phyloP scores from a whole-genome alignment of 2,113 vertebrate species.

The Oncorhynchus tshawytscha region DNA sequence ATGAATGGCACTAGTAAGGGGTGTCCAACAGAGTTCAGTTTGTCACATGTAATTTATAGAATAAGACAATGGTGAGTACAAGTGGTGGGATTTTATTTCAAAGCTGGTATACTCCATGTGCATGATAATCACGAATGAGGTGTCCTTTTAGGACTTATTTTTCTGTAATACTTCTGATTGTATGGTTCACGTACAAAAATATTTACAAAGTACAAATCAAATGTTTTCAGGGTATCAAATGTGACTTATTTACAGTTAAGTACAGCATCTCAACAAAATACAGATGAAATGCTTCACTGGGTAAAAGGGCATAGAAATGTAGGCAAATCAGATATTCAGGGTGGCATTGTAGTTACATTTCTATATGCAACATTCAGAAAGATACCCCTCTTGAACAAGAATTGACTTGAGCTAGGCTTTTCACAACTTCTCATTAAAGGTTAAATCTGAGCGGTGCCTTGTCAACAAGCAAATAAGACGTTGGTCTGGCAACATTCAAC shows the following conservation, averaged over 20 bases:
- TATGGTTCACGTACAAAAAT: conserved; percentile 70
- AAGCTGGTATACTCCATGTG: conserved; percentile 40
- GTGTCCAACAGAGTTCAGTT: background rate
- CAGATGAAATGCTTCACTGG: conserved; percentile 5
- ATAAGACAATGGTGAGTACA: background rate
- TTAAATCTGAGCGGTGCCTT: conserved; percentile 17
- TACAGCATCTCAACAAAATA: conserved; percentile 46
- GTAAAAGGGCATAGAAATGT: background rate
- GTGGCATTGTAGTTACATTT: background rate
- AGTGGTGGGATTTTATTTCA: conserved; percentile 50
- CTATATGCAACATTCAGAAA: background rate
- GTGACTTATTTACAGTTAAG: conserved; percentile 65
- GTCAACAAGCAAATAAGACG: conserved; percentile 33
- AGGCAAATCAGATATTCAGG: background rate
- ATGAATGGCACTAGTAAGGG: background rate
- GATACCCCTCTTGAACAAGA: background rate
- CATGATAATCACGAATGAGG: conserved; percentile 42
- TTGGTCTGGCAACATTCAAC: conserved; percentile 50
- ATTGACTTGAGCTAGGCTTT: background rate
- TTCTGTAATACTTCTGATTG: conserved; percentile 20
- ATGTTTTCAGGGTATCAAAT: conserved; percentile 58
- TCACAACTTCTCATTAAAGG: background rate
- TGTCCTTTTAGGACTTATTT: conserved; percentile 33
- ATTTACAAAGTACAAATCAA: conserved; percentile 71
- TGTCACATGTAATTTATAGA: background rate